Evolutionary conservation across 2,888 invertebrate species (phyloP), one percentile per base, ranked within the genome.

Genomic region (Zelleria hepariella): DNA sequence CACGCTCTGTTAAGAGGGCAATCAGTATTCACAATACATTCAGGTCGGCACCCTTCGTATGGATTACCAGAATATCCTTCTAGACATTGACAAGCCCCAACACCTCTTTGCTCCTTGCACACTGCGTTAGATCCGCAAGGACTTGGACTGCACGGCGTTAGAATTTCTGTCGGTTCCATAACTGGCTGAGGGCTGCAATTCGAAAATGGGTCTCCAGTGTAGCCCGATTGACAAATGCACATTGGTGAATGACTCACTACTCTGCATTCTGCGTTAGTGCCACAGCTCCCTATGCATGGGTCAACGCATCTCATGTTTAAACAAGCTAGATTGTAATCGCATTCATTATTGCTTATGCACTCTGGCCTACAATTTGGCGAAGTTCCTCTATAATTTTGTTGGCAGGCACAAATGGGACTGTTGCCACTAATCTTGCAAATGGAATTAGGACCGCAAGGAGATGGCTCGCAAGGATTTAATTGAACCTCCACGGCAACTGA

Each of bases 281-380:
- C 95, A 77, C 95, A 95, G 15, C 91, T 89, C 32, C 92, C 92
- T 42, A 91, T 88, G 69, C 95, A 95, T 10, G 95, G 95, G 77
- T 95, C 93, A 60, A 86, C 83, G 77, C 95, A 95, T 85, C 94
- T 94, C 72, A 92, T 91, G 77, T 93, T 94, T 15, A 92, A 86
- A 71, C 95, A 96, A 3, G 95, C 94, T 66, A 92, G 81, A 66
- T 91, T 90, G 68, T 90, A 91, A 49, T 91, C 81, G 72, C 95
- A 95, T 81, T 95, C 95, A 59, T 92, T 91, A 70, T 94, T 95
- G 64, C 93, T 92, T 56, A 93, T 90, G 75, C 96, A 96, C 82
- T 95, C 95, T 3, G 95, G 95, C 63, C 93, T 87, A 70, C 95
- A 95, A 68, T 93, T 93, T 64, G 95, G 95, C 47, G 95, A 94